phyloP scores from a whole-genome alignment of 2,888 invertebrate species.

The Nipponacmea schrenckii region DNA sequence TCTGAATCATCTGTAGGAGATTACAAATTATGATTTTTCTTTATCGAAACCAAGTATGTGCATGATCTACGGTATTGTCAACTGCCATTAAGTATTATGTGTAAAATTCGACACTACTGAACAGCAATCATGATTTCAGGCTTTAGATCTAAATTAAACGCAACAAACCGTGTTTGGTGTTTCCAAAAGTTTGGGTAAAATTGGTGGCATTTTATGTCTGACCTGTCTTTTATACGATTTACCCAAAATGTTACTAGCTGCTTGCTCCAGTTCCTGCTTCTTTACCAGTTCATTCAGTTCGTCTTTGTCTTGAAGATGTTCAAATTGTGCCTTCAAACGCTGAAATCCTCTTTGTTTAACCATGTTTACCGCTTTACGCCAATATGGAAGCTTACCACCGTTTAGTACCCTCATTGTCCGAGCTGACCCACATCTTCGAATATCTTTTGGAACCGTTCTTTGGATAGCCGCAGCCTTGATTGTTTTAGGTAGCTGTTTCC shows the following conservation, averaged over 20 bases:
- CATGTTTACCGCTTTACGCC: slow-evolving; percentile 41
- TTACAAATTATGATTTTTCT: no score
- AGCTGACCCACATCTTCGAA: slow-evolving; percentile 79
- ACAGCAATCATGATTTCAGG: no score
- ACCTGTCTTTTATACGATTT: slow-evolving; percentile 49
- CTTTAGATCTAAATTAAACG: no score
- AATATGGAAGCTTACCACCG: slow-evolving; percentile 41
- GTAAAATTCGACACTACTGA: no score
- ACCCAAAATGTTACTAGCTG: slow-evolving; percentile 48
- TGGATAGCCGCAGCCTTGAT: slow-evolving; percentile 68
- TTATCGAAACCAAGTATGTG: no score
- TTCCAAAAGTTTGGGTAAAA: slow-evolving; percentile 42
- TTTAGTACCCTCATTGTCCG: slow-evolving; percentile 77
- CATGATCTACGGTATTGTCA: no score
- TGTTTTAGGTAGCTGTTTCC: slow-evolving; percentile 70
- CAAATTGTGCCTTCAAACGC: slow-evolving; percentile 37
- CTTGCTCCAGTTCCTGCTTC: slow-evolving; percentile 21
- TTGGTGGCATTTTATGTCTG: slow-evolving; percentile 44
- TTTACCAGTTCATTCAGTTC: slow-evolving; percentile 17
- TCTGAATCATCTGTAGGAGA: no score
- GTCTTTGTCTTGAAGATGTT: slow-evolving; percentile 31
- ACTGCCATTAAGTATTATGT: no score
- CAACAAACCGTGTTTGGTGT: slow-evolving; percentile 36
- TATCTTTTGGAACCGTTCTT: slow-evolving; percentile 78
- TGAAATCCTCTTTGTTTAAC: slow-evolving; percentile 33